Base-by-base conservation (phyloP, 2,888 invertebrate species). In the Eilema depressum region DNA sequence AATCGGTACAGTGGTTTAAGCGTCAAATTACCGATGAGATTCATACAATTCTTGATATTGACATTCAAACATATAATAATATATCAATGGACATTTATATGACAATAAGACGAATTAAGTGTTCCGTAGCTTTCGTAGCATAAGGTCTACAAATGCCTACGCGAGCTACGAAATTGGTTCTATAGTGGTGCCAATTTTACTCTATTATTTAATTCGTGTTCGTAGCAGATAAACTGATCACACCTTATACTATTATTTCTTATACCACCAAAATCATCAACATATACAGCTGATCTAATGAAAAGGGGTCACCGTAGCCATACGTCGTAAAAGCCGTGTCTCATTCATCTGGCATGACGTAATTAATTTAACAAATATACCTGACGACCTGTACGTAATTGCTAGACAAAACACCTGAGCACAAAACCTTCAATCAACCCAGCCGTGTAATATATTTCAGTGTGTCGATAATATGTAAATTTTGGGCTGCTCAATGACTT, bases 401-500 rank as follows among this genome's bases (percentile, higher is more conserved):
- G 47, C 20, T 20, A 47, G 47, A 47, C 20, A 53, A 53, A 53
- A 53, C n/a, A 10, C 20, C 53, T 53, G 53, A n/a, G 53, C 53
- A 10, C 10, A 53, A 41, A 53, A 53, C 53, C 53, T n/a, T 53
- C 53, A 53, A 53, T 53, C 53, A 53, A 53, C 53, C 53, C n/a
- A 53, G n/a, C 20, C 20, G n/a, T 53, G 53, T 53, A n/a, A 26
- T 12, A 25, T 37, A 63, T 33, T 59, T 47, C 23, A 11, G 30
- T n/a, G 8, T 10, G 41, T 23, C 26, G 23, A 57, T 23, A 30
- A 65, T 56, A 53, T 53, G 53, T 53, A 65, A 65, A 65, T 23
- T 65, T 30, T n/a, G 23, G 56, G 23, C 8, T 56, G 53, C 53
- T 53, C 64, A 65, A 30, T 64, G 53, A 65, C 64, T 65, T 65